These are phyloP conservation scores for Zapus hudsonius DNA, from an alignment of 2,113 vertebrate species.

Conservation along the genomic window DNA sequence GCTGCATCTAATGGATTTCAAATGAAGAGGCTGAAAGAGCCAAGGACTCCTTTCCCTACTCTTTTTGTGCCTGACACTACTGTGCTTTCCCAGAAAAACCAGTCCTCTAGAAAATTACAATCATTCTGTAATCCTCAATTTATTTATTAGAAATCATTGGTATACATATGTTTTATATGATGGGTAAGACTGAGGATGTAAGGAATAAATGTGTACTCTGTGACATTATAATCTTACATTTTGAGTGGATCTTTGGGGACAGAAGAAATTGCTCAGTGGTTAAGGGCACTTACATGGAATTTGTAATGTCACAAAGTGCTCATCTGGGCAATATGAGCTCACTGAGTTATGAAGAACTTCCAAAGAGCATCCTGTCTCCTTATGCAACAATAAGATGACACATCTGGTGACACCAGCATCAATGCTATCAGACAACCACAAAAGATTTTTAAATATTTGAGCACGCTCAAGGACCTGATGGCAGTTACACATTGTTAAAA, in stretches of 20 bases:
- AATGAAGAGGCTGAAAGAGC: not conserved
- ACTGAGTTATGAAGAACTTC: not conserved
- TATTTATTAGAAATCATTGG: not conserved
- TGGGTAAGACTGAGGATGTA: not conserved
- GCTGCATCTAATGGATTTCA: not conserved
- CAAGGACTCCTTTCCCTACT: not conserved
- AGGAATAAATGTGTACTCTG: not conserved
- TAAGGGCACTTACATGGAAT: not conserved
- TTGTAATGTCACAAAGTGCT: not conserved
- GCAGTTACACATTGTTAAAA: not conserved
- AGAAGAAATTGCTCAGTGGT: too few species aligned
- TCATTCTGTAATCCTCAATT: not conserved
- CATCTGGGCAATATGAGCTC: constrained; percentile 6
- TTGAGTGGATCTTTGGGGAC: not conserved
- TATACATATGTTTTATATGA: not conserved
- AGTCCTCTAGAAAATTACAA: not conserved
- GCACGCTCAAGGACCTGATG: not conserved
- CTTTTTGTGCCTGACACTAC: not conserved
- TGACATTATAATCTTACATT: constrained; percentile 12
- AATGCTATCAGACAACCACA: not conserved
- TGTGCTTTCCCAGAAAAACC: not conserved
- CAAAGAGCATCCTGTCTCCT: not conserved
- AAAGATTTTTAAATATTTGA: not conserved
- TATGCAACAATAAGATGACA: not conserved
- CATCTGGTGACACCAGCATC: not conserved